A percentile compares a stretch with the other conserved stretches of the same genome.
These are phyloP conservation scores for Ploceus nigricollis DNA, from an alignment of 2,113 vertebrate species.

Conservation along the genomic window DNA sequence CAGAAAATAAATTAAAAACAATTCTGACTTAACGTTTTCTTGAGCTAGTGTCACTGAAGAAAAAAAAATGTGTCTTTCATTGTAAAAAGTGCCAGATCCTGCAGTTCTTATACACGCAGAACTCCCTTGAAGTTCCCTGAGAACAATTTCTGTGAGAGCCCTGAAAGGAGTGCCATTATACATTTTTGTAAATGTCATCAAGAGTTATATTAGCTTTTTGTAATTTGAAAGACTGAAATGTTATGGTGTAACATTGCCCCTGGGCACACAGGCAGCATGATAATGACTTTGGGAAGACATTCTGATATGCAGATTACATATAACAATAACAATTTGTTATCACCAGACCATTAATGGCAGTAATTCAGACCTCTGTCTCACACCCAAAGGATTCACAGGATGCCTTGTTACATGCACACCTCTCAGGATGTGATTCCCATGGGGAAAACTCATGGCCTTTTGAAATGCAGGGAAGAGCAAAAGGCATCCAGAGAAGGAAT, in stretches of 20 bases:
- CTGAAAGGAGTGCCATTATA: slow-evolving; percentile 4
- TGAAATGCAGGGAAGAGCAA: not conserved
- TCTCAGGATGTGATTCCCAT: not conserved
- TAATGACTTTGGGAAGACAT: slow-evolving; percentile 39
- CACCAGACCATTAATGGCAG: slow-evolving; percentile 14
- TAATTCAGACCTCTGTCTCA: slow-evolving; percentile 15
- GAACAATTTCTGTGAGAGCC: not conserved
- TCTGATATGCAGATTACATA: slow-evolving; percentile 43
- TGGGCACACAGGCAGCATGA: not conserved
- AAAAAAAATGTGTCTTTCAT: not conserved
- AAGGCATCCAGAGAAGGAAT: not conserved
- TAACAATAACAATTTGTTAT: slow-evolving; percentile 51
- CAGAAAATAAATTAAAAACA: not conserved
- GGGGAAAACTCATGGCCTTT: not conserved
- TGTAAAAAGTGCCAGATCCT: not conserved
- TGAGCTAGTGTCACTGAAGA: not conserved
- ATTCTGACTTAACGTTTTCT: not conserved
- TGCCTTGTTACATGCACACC: not conserved
- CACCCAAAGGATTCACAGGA: not conserved
- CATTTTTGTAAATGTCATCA: slow-evolving; percentile 46
- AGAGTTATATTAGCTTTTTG: slow-evolving; percentile 44
- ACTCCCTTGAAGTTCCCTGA: not conserved
- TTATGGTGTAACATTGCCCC: slow-evolving; percentile 20
- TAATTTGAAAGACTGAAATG: slow-evolving; percentile 37
- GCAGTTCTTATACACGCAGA: not conserved